A percentile compares a stretch with the other conserved stretches of the same genome.
Conservation (phyloP, 2,888 invertebrate genomes). For the Acleris sparsana region DNA sequence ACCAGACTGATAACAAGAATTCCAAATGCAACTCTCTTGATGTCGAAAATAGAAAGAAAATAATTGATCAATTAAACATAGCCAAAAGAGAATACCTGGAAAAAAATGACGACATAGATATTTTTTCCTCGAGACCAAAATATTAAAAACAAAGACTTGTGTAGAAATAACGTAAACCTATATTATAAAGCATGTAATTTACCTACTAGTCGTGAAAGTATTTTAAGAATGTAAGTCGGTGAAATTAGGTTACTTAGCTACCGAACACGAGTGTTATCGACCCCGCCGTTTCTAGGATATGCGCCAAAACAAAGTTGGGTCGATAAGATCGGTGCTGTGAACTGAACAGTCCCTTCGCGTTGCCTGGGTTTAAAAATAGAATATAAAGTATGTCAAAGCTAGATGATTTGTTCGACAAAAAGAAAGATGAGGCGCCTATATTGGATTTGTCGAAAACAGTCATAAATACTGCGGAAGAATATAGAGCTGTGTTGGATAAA, state of each 20-base stretch:
- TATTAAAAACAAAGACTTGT: slow-evolving; percentile 44
- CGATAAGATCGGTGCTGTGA: slow-evolving; percentile 51
- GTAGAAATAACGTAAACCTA: slow-evolving; percentile 22
- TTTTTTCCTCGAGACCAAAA: slow-evolving; percentile 55
- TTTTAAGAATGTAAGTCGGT: slow-evolving; percentile 46
- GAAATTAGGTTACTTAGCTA: slow-evolving; percentile 59
- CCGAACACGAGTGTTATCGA: slow-evolving; percentile 55
- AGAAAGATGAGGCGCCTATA: slow-evolving; percentile 92
- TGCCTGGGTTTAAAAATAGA: slow-evolving; percentile 28
- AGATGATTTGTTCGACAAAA: slow-evolving; percentile 93
- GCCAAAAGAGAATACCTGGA: slow-evolving; percentile 65
- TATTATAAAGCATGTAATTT: slow-evolving; percentile 19
- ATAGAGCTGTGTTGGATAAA: slow-evolving; percentile 91
- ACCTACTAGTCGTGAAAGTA: slow-evolving; percentile 56
- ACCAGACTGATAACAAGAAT: slow-evolving; percentile 64
- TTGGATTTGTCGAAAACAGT: slow-evolving; percentile 92
- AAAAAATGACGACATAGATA: slow-evolving; percentile 62
- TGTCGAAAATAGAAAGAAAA: slow-evolving; percentile 68
- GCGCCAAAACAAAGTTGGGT: slow-evolving; percentile 55
- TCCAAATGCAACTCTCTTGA: slow-evolving; percentile 62
- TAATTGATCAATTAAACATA: slow-evolving; percentile 66
- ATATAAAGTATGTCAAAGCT: slow-evolving; percentile 83
- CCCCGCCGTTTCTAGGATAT: slow-evolving; percentile 62
- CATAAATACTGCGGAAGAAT: slow-evolving; percentile 91
- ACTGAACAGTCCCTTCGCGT: slow-evolving; percentile 17